Base-by-base conservation (phyloP, 92 coral and sea anemone genomes). In the Actinostola sp. region DNA sequence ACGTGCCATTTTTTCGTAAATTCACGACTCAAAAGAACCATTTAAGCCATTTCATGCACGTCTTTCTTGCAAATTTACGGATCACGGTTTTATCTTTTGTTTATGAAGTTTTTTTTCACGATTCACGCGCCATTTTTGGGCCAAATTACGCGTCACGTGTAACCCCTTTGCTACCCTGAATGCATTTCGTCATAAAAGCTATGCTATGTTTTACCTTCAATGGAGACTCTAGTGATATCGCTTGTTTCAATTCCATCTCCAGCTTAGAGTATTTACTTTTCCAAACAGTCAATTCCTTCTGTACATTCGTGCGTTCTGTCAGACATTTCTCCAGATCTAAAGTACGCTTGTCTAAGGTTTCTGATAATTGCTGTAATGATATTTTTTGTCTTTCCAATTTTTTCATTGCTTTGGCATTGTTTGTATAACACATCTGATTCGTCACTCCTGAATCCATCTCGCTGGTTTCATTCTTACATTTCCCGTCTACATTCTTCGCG, bases 171-270 rank as follows among this genome's bases (percentile, higher is more conserved):
- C 3, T 13, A 48, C 21, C 13, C 13, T 8, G 54, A 2, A 13
- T 4, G 19, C 3, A 48, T 13, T 48, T 13, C 16, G 19, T 48
- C 2, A 8, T 14, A 13, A 9, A 48, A 48, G 12, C 54, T 13
- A n/a, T 13, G 2, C 13, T 7, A 39, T 6, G 44, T 39, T 39
- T 48, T 48, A 48, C 54, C 54, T 48, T 48, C 16, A 48, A 48
- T 8, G 54, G 19, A 9, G 54, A 48, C 19, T 48, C 54, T 8
- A 48, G 19, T 8, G 54, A 9, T 8, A 48, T 17, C 19, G 54
- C 54, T 3, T 48, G 54, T 9, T 53, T 53, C 31, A 53, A 25
- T 25, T 53, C 59, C 30, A 20, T 25, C 59, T 53, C 59, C 59
- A 53, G 11, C 31, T 53, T 53, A 2, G 59, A 9, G 25, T 53